Conservation (phyloP, 2,888 invertebrate species). For the Xanthorhoe spadicearia region DNA sequence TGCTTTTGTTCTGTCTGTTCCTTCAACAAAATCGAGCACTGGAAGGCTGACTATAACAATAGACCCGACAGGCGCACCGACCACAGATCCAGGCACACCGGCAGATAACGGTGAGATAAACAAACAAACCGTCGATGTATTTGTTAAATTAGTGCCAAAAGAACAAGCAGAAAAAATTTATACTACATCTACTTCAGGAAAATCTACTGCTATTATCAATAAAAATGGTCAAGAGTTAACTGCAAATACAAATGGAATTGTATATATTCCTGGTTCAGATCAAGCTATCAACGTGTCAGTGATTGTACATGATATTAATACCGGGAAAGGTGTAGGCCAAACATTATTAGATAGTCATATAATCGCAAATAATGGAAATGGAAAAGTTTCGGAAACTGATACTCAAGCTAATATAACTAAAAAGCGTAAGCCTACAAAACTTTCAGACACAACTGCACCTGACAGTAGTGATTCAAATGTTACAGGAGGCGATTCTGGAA, state of each 20-base stretch:
- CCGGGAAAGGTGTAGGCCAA: slow-evolving; percentile 3
- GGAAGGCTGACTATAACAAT: slow-evolving; percentile 52
- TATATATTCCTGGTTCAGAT: slow-evolving; percentile 16
- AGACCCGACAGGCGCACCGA: slow-evolving; percentile 38
- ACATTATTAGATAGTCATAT: slow-evolving; percentile 28
- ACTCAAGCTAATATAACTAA: slow-evolving; percentile 20
- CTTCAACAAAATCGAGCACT: slow-evolving; percentile 24
- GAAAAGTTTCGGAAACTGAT: slow-evolving; percentile 21
- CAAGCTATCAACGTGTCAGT: slow-evolving; percentile 21
- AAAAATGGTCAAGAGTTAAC: slow-evolving; percentile 13
- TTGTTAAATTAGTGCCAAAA: slow-evolving; percentile 21
- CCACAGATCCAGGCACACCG: background rate
- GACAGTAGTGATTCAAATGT: slow-evolving; percentile 29
- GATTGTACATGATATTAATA: slow-evolving; percentile 13
- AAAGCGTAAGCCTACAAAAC: background rate
- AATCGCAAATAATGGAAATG: slow-evolving; percentile 15
- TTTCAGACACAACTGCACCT: background rate
- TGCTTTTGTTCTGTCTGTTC: slow-evolving; percentile 42
- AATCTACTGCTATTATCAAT: slow-evolving; percentile 15
- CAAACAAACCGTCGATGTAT: slow-evolving; percentile 27
- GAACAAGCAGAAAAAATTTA: background rate
- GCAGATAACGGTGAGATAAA: slow-evolving; percentile 19
- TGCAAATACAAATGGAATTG: slow-evolving; percentile 20
- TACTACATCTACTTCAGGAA: slow-evolving; percentile 17
- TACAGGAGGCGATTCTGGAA: slow-evolving; percentile 24